These are phyloP conservation scores for Seira ritae DNA, from an alignment of 2,888 invertebrate genomes.

Conservation along the genomic window DNA sequence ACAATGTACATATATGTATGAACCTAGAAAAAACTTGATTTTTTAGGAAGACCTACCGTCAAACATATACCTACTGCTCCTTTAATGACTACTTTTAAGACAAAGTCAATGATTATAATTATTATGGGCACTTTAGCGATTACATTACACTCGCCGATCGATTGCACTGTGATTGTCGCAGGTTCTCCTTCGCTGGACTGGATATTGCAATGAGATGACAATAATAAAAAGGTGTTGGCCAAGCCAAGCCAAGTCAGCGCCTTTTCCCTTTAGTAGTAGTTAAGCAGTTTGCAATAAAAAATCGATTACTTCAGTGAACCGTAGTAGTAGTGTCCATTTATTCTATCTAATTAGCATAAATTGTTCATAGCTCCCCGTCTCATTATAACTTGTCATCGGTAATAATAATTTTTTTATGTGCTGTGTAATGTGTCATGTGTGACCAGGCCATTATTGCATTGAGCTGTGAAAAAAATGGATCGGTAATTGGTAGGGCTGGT, in stretches of 20 bases:
- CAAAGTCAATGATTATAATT: constrained; percentile 11
- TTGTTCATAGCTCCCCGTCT: constrained; percentile 3
- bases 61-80: neutral
- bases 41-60: constrained; percentile 21
- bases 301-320: constrained; percentile 13
- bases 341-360: constrained; percentile 9
- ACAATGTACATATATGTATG: neutral
- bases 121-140: constrained; percentile 14
- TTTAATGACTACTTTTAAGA: constrained; percentile 19
- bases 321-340: too few relatives aligned
- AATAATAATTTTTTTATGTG: constrained; percentile 11
- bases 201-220: neutral
- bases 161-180: neutral
- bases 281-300: neutral
- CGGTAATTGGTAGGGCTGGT: neutral
- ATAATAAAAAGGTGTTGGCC: constrained; percentile 10
- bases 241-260: neutral
- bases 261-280: neutral
- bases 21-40: constrained; percentile 23
- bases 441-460: neutral
- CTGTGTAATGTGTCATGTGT: constrained; percentile 29
- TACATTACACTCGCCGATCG: constrained; percentile 19
- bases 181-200: constrained; percentile 10
- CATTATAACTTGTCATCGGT: constrained; percentile 8
- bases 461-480: neutral